phyloP scores from a whole-genome alignment of 1,140 invertebrate species.

The Drosophila subpulchrella region DNA sequence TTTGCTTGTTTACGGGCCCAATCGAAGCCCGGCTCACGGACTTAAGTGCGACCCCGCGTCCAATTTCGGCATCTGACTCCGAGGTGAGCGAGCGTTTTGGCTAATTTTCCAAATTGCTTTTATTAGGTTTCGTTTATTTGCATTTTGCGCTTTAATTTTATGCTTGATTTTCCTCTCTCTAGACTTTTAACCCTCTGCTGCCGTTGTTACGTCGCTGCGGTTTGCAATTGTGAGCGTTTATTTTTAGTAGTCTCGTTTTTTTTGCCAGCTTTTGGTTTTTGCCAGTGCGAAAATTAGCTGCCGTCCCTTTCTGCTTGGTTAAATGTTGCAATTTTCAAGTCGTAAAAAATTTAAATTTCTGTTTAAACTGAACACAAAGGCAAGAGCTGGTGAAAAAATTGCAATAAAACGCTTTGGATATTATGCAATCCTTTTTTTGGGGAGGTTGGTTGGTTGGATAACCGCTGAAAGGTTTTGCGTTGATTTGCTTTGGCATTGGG shows the following conservation, averaged over 20 bases:
- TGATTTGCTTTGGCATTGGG: slow-evolving; percentile 28
- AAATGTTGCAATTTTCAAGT: slow-evolving; percentile 78
- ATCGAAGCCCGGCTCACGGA: slow-evolving; percentile 9
- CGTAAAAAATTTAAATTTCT: slow-evolving; percentile 68
- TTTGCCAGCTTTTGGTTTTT: no score
- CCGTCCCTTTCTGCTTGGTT: slow-evolving; percentile 50
- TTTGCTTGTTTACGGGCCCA: slow-evolving; percentile 70
- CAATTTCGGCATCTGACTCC: slow-evolving; percentile 32
- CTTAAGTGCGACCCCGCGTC: slow-evolving; percentile 1
- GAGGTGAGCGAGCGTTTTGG: slow-evolving; percentile 64
- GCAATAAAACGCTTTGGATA: slow-evolving; percentile 53
- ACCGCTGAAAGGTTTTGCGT: slow-evolving; percentile 38
- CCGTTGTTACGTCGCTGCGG: slow-evolving; percentile 55
- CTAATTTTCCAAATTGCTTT: slow-evolving; percentile 83
- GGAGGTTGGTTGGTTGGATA: slow-evolving; percentile 45
- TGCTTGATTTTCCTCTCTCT: slow-evolving; percentile 42
- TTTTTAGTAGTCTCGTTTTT: slow-evolving; percentile 32
- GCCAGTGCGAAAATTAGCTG: slow-evolving; percentile 50
- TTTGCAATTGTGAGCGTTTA: slow-evolving; percentile 51
- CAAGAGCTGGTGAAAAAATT: slow-evolving; percentile 31
- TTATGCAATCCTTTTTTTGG: slow-evolving; percentile 66
- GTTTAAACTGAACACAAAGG: slow-evolving; percentile 14
- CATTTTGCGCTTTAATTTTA: slow-evolving; percentile 83
- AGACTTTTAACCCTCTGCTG: slow-evolving; percentile 58
- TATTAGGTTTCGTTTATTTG: slow-evolving; percentile 84